A percentile compares a stretch with the other conserved stretches of the same genome.
Evolutionary conservation across 2,888 invertebrate species (phyloP).

Genomic region (Acronicta aceris): DNA sequence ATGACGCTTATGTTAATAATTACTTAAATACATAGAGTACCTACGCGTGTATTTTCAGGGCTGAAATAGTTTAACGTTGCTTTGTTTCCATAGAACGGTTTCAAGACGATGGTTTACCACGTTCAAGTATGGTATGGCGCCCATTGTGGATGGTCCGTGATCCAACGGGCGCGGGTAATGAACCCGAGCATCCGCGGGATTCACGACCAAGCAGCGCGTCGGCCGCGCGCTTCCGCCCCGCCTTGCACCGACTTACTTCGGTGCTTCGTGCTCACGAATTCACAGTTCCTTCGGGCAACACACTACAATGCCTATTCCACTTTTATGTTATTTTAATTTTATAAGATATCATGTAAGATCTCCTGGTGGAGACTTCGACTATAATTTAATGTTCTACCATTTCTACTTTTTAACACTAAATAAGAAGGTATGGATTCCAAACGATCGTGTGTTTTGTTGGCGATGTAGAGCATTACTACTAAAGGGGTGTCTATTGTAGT

Average conservation of each 20-base stretch:
- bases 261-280: conserved; percentile 70
- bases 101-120: conserved; percentile 64
- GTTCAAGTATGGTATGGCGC: conserved; percentile 70
- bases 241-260: conserved; percentile 45
- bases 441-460: no score
- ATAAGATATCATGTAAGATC: conserved; percentile 15
- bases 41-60: conserved; percentile 22
- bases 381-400: no score
- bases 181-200: conserved; percentile 79
- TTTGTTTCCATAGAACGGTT: conserved; percentile 44
- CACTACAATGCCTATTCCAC: conserved; percentile 33
- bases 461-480: no score
- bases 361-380: no score
- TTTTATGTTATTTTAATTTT: conserved; percentile 33
- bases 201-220: conserved; percentile 60
- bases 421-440: no score
- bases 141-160: conserved; percentile 74
- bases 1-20: conserved; percentile 14
- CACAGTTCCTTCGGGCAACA: conserved; percentile 59
- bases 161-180: conserved; percentile 82
- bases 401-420: no score
- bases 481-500: no score
- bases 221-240: conserved; percentile 54
- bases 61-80: conserved; percentile 34
- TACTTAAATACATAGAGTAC: no score